Percentiles rank a stretch among this genome's conserved stretches.
These are phyloP conservation scores for Agrotis puta DNA, from an alignment of 2,888 invertebrate genomes.

Conservation along the genomic window DNA sequence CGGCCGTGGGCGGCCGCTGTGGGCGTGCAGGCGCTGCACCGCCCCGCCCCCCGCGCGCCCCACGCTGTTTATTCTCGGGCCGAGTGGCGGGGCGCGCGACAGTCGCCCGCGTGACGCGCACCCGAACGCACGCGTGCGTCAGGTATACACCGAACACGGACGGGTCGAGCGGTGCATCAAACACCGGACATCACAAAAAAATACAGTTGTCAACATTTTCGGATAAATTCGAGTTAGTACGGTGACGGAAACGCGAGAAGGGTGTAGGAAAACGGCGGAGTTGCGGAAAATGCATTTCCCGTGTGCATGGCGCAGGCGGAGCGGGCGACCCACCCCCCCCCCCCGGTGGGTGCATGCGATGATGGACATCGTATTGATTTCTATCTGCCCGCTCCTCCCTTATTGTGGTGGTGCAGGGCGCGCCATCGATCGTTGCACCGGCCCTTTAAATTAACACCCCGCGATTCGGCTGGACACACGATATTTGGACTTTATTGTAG, in stretches of 20 bases:
- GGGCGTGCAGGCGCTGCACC: conserved; percentile 88
- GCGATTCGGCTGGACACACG: conserved; percentile 81
- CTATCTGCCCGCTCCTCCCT: conserved; percentile 91
- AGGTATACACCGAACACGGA: conserved; percentile 76
- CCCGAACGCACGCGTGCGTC: conserved; percentile 84
- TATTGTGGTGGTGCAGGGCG: conserved; percentile 89
- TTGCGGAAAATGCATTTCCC: conserved; percentile 88
- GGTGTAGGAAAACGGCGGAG: conserved; percentile 79
- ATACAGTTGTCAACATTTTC: conserved; percentile 72
- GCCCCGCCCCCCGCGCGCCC: conserved; percentile 81
- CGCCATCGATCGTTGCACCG: conserved; percentile 89
- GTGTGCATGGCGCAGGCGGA: conserved; percentile 89
- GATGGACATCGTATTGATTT: conserved; percentile 92
- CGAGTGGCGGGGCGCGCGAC: conserved; percentile 86
- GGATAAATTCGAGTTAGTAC: conserved; percentile 61
- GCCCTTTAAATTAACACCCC: conserved; percentile 79
- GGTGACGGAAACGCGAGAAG: conserved; percentile 71
- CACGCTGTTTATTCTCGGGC: conserved; percentile 88
- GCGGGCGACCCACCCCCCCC: conserved; percentile 83
- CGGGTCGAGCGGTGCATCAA: conserved; percentile 87
- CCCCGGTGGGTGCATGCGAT: conserved; percentile 92
- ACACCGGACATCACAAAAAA: conserved; percentile 83
- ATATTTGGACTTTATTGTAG: conserved; percentile 68
- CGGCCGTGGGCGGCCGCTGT: conserved; percentile 85
- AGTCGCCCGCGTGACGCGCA: conserved; percentile 90